phyloP scores from a whole-genome alignment of 1,140 invertebrate genomes.

The Carposina sasakii region DNA sequence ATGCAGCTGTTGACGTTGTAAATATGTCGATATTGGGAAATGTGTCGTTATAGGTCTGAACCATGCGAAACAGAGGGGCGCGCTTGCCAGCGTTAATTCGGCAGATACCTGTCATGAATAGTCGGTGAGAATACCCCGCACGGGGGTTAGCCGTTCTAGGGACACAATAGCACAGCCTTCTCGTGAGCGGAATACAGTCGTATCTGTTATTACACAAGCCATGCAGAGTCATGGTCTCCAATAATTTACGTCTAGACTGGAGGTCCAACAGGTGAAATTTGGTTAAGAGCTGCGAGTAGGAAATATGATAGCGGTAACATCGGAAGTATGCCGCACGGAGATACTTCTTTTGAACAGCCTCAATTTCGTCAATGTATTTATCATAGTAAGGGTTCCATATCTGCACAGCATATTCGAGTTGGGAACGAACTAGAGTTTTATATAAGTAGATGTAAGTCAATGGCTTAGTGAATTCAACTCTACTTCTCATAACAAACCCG shows the following conservation, averaged over 20 bases:
- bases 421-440: constrained; percentile 16
- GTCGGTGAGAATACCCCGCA: neutral
- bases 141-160: neutral
- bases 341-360: constrained; percentile 17
- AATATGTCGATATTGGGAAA: neutral
- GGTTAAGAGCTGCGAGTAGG: neutral
- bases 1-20: neutral
- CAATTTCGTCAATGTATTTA: constrained; percentile 19
- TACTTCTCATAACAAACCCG: constrained; percentile 21
- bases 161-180: neutral
- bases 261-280: neutral
- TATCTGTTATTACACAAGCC: neutral
- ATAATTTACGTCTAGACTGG: neutral
- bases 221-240: neutral
- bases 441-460: constrained; percentile 10
- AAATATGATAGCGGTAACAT: constrained; percentile 1
- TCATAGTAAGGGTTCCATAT: constrained; percentile 28
- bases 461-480: constrained; percentile 15
- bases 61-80: neutral
- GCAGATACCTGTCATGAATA: neutral
- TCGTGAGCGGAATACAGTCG: neutral
- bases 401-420: constrained; percentile 24
- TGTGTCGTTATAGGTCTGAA: neutral
- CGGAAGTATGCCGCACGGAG: constrained; percentile 10
- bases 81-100: neutral